phyloP scores from a whole-genome alignment of 1,140 invertebrate genomes.

The Drosophila tristis region DNA sequence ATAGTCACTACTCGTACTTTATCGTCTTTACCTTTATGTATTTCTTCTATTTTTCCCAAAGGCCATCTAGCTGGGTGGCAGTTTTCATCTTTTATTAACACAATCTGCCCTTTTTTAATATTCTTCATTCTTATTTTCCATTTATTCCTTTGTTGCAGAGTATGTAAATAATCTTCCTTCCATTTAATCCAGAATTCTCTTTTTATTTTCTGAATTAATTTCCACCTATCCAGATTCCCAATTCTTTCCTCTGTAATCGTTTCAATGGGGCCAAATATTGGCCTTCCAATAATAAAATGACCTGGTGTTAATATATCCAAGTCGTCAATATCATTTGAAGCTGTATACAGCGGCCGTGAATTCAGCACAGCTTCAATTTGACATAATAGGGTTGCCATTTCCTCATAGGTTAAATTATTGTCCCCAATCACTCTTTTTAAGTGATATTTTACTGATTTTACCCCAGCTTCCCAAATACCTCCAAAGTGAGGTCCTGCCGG shows the following conservation, averaged over 20 bases:
- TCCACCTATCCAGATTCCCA: background rate
- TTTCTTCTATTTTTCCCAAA: no score
- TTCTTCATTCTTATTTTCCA: no score
- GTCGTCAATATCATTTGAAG: slow-evolving; percentile 1
- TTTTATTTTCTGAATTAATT: slow-evolving; percentile 4
- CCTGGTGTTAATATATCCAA: background rate
- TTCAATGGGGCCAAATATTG: background rate
- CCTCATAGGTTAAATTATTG: background rate
- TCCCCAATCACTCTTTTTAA: slow-evolving; percentile 6
- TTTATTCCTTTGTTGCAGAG: no score
- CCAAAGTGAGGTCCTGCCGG: slow-evolving; percentile 5
- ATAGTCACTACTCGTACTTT: no score
- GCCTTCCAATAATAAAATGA: slow-evolving; percentile 14
- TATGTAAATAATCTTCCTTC: no score
- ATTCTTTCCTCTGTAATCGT: background rate
- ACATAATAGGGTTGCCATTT: background rate
- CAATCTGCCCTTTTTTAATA: no score
- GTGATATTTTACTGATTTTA: slow-evolving; percentile 9
- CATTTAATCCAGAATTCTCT: background rate
- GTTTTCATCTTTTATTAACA: no score
- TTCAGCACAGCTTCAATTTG: background rate
- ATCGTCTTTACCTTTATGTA: no score
- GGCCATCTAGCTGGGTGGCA: no score
- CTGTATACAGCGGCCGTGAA: background rate
- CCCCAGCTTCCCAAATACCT: slow-evolving; percentile 16